Evolutionary conservation across 1,140 invertebrate species (phyloP), one percentile per base, ranked within the genome.

Genomic region (Aphaenogaster rudis): DNA sequence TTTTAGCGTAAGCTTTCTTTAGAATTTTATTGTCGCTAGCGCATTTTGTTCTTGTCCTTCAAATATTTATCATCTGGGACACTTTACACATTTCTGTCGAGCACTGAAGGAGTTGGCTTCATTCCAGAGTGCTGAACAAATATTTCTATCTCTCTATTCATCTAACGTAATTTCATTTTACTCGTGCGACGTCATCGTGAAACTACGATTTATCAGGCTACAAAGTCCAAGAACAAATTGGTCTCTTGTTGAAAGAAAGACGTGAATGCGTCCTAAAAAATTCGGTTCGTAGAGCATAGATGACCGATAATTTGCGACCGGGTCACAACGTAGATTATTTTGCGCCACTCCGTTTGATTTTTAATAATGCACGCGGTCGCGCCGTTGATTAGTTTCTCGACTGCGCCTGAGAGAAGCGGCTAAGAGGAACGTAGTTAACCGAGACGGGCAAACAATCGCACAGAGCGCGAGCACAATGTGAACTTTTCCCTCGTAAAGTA

Each of bases 221-320:
- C 42, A 81, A 81, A 81, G 64, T 86, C 52, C 52, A 59, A 81
- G 42, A 80, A 67, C 39, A 81, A 86, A 76, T 81, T 86, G 42
- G 28, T 86, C 42, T 54, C 59, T 66, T 1, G 36, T 79, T 79
- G 36, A 45, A 54, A 63, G 21, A 21, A 15, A 17, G 28, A 17
- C 28, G 17, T 28, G 28, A 28, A 13, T 15, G 28, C 45, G 9
- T 39, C 6, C 9, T 28, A 66, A 81, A 79, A 86, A 77, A 45
- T 64, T 61, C 28, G 17, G 5, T 42, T 11, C 54, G 11, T 28
- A 21, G 42, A 54, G 48, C 39, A 54, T 69, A 3, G 76, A 39
- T 36, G 50, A 63, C 28, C 64, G 64, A 86, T 81, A 81, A 81
- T 86, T 81, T 42, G 17, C 64, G 42, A 86, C 8, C 48, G 52